phyloP scores from a whole-genome alignment of 2,888 invertebrate species.

The Drosophila paramelanica region DNA sequence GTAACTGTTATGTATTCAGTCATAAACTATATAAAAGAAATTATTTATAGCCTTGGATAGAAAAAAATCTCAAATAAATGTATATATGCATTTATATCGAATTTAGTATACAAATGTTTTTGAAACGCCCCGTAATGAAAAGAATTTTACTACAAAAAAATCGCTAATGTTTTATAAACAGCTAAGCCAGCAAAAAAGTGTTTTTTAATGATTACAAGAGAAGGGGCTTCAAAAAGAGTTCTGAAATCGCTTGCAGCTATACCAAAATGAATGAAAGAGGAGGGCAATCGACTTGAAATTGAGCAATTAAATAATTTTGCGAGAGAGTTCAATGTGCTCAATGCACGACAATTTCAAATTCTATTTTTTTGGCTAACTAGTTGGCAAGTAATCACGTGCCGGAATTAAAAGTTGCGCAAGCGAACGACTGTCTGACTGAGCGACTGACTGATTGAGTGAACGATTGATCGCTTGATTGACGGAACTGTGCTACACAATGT shows the following conservation, averaged over 20 bases:
- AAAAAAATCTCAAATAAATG: too few relatives aligned
- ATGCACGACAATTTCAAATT: slow-evolving; percentile 43
- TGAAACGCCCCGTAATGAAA: slow-evolving; percentile 12
- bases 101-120: slow-evolving; percentile 6
- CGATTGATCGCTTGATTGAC: slow-evolving; percentile 66
- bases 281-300: slow-evolving; percentile 56
- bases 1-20: too few relatives aligned
- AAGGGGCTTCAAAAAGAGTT: slow-evolving; percentile 24
- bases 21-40: too few relatives aligned
- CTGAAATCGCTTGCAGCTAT: slow-evolving; percentile 53
- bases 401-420: slow-evolving; percentile 54
- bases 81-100: neutral
- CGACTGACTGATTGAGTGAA: slow-evolving; percentile 25
- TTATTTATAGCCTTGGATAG: too few relatives aligned
- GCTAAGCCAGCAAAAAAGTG: slow-evolving; percentile 43
- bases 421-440: slow-evolving; percentile 15
- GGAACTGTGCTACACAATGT: slow-evolving; percentile 70
- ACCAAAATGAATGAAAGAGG: slow-evolving; percentile 16
- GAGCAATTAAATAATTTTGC: slow-evolving; percentile 60
- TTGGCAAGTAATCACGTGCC: slow-evolving; percentile 55
- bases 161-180: slow-evolving; percentile 25
- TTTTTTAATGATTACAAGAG: slow-evolving; percentile 60
- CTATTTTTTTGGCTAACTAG: neutral
- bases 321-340: slow-evolving; percentile 64
- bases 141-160: slow-evolving; percentile 32